A percentile compares a stretch with the other conserved stretches of the same genome.
These are phyloP conservation scores for Drosophila recens DNA, from an alignment of 2,888 invertebrate genomes.

Conservation along the genomic window DNA sequence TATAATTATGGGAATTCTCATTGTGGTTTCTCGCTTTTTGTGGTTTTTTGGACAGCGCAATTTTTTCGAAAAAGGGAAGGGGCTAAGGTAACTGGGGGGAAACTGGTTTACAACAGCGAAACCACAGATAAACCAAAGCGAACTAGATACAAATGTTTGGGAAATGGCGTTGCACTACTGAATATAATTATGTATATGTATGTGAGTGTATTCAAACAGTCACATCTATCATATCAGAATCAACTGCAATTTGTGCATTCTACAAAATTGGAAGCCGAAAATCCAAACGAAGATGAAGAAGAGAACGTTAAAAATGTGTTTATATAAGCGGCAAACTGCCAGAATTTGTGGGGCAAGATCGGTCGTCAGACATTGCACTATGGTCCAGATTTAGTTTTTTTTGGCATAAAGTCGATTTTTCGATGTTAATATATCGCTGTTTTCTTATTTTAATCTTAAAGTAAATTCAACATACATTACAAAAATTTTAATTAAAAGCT, in stretches of 20 bases:
- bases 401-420: too few relatives aligned
- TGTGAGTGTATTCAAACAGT: constrained; percentile 6
- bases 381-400: too few relatives aligned
- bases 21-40: constrained; percentile 75
- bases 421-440: too few relatives aligned
- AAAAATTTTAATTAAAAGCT: too few relatives aligned
- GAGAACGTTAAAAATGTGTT: constrained; percentile 36
- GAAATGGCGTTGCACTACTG: constrained; percentile 3
- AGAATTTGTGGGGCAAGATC: constrained; percentile 44
- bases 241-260: constrained; percentile 50
- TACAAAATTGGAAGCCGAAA: constrained; percentile 18
- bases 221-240: constrained; percentile 39
- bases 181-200: neutral
- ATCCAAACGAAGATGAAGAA: constrained; percentile 4
- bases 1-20: constrained; percentile 79
- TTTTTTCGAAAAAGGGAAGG: constrained; percentile 21
- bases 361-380: constrained; percentile 13
- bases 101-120: constrained; percentile 58
- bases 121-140: constrained; percentile 19
- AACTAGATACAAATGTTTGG: neutral
- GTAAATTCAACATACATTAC: too few relatives aligned
- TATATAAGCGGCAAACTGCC: constrained; percentile 40
- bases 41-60: constrained; percentile 67
- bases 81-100: constrained; percentile 12
- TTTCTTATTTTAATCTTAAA: too few relatives aligned